Evolutionary conservation across 2,888 invertebrate genomes (phyloP), one percentile per base, ranked within the genome.

Genomic region (Kuschelorhynchus macadamiae): DNA sequence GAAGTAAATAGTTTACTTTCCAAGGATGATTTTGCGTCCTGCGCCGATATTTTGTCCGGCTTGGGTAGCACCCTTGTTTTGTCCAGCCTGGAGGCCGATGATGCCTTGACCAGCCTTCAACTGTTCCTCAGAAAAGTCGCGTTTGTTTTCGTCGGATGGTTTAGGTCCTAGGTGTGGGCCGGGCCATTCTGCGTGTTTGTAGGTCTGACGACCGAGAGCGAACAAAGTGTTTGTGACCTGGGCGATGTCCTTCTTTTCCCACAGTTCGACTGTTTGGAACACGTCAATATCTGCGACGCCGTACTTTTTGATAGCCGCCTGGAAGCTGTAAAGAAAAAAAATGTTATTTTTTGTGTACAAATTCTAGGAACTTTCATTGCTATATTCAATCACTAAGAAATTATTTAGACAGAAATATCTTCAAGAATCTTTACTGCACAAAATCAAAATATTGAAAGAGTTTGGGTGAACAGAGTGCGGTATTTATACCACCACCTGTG

Each of bases 191-290:
- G 77, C 69, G 75, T 80, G 80, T 56, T 72, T 78, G 76, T 79
- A 80, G 30, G 80, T 77, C 14, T 74, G 71, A 60, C 95, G 91
- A 77, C 95, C 95, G 76, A 96, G 87, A 63, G 94, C 92, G 83
- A 91, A 95, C 71, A 96, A 87, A 75, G 94, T 93, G 84, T 91
- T 92, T 81, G 93, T 91, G 57, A 96, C 94, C 84, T 90, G 90
- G 17, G 91, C 90, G 79, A 95, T 93, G 85, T 96, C 95, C 85
- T 94, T 95, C 88, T 94, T 93, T 84, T 98, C 98, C 89, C 92
- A 98, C 55, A 98, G 88, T 83, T 98, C 98, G 52, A 97, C 96
- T 3, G 98, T 98, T 86, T 97, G 96, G 91, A 98, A 98, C 59
- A 95, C 92, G 84, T 98, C 98, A 71, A 93, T 89, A 81, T 95